Base-by-base conservation (phyloP, 2,888 invertebrate genomes). In the Meloe dianella region DNA sequence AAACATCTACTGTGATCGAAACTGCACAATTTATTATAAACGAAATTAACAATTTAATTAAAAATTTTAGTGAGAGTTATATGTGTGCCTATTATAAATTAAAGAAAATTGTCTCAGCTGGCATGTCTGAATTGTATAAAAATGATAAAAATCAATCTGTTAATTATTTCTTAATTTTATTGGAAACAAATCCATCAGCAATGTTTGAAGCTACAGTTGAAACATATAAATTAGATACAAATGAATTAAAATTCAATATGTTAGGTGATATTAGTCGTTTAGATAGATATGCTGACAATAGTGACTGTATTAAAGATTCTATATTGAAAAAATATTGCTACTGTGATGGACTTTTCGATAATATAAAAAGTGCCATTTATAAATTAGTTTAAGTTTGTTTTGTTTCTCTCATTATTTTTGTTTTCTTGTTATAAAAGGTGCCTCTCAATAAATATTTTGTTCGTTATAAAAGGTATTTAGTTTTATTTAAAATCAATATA, bases 161-260 rank as follows among this genome's bases (percentile, higher is more conserved):
- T 67, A 79, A 76, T 1, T 85, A 87, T 75, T 90, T 90, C 77
- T 86, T 92, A 20, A 85, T 92, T 17, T 86, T 90, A 68, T 86
- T 94, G 64, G 86, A 88, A 63, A 88, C 91, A 20, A 82, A 82
- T 4, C 93, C 93, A 1, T 90, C 87, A 66, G 88, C 87, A 0
- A 84, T 88, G 56, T 93, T 91, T 76, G 93, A 94, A 83, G 89
- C 90, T 0, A 92, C 91, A 0, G 87, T 93, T 0, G 81, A 86
- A 12, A 81, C 54, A 27, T 27, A 85, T 47, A 62, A 67, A 20
- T 29, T 38, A 57, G 69, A 65, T n/a, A 5, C 8, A 47, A 61
- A 32, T 9, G 59, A 56, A 8, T 61, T 57, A 30, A 57, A 59
- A 32, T 85, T 87, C 66, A 78, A 83, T 70, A 75, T 90, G 2